Percentiles rank a stretch among this genome's conserved stretches.
Conservation (phyloP, 2,888 invertebrate species). For the Cheilosia impressa region DNA sequence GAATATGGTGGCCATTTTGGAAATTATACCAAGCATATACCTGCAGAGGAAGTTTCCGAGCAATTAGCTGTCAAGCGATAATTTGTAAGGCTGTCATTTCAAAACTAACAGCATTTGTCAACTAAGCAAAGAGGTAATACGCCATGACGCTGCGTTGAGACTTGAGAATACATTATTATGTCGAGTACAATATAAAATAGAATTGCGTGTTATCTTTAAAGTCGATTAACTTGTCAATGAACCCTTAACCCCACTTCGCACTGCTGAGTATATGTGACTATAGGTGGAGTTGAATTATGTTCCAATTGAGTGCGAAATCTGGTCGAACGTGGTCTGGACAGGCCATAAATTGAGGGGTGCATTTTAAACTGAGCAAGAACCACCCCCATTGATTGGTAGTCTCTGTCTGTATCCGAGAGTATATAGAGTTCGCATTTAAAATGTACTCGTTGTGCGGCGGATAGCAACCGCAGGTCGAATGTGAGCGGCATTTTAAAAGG, state of each 20-base stretch:
- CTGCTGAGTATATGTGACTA: neutral
- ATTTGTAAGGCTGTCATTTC: conserved; percentile 74
- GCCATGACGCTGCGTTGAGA: conserved; percentile 50
- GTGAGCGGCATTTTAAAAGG: conserved; percentile 22
- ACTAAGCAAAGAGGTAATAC: conserved; percentile 41
- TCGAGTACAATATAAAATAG: conserved; percentile 9
- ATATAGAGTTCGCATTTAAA: conserved; percentile 46
- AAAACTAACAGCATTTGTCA: conserved; percentile 62
- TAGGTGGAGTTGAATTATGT: conserved; percentile 75
- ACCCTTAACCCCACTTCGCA: conserved; percentile 39
- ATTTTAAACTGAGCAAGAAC: conserved; percentile 63
- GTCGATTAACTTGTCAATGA: conserved; percentile 71
- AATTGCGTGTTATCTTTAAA: conserved; percentile 41
- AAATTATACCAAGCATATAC: conserved; percentile 11
- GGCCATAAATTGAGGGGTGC: conserved; percentile 66
- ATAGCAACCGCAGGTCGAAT: neutral
- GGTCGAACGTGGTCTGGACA: conserved; percentile 71
- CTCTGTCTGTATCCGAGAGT: neutral
- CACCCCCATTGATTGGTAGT: conserved; percentile 51
- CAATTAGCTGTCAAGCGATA: conserved; percentile 74
- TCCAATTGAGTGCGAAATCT: conserved; percentile 82
- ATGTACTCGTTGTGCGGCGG: conserved; percentile 36
- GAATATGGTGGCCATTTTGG: conserved; percentile 72
- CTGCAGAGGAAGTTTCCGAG: conserved; percentile 41
- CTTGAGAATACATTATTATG: conserved; percentile 3